Evolutionary conservation across 1,140 invertebrate species (phyloP), one percentile per base, ranked within the genome.

Genomic region (Harlomillsia oculata): DNA sequence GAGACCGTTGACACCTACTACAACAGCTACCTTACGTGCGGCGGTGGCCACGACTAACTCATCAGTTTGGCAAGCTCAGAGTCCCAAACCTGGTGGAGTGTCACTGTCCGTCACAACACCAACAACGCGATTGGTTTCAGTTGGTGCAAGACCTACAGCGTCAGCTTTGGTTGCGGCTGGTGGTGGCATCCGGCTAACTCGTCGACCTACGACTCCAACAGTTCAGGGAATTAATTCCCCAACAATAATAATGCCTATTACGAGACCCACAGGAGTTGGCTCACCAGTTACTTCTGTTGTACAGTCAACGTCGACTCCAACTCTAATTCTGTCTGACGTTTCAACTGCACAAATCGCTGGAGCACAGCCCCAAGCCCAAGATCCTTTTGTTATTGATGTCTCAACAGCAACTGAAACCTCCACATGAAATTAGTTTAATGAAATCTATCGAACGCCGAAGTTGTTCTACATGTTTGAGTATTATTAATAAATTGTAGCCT

Each of bases 131-230:
- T 40, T 50, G 9, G 48, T 57, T 21, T 41, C 48, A 0, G 36
- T 57, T 6, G 46, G 46, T 18, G 37, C 48, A 3, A 26, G 32
- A 13, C 55, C 44, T n/a, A 57, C 55, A 25, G 55, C 55, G 16
- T 57, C 55, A 5, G 50, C 55, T 14, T 28, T 57, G 16, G 55
- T 57, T 2, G 55, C 55, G n/a, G 53, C 53, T 29, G 53, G 46
- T 13, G 30, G 30, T 3, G 53, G 53, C 16, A 51, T 56, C 29
- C 18, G 55, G 16, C 34, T 57, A 36, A 43, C 53, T 18, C 46
- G 55, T 9, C 36, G 55, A 23, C 55, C 46, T 2, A 9, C 18
- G 6, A 41, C 16, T 13, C 21, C 32, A 4, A 14, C 34, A 8
- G 26, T 37, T 21, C 23, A 30, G 36, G 34, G 32, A 39, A 18